Conservation (phyloP, 2,113 vertebrate species). For the Pachyramphus minor region DNA sequence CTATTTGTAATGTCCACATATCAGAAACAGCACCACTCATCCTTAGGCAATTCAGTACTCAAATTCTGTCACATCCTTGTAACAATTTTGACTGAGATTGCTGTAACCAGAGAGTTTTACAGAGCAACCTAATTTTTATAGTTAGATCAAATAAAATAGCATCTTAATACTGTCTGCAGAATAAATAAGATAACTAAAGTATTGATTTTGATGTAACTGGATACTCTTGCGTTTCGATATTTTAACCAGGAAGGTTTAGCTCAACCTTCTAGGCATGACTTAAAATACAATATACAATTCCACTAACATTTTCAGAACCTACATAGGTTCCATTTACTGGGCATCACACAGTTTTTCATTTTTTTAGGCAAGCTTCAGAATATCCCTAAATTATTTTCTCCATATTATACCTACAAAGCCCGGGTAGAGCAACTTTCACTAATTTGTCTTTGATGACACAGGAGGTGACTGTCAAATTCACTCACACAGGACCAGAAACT, state of each 20-base stretch:
- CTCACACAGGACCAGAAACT: neutral
- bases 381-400: neutral
- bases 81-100: neutral
- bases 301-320: neutral
- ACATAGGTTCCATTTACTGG: neutral
- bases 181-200: neutral
- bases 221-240: neutral
- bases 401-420: neutral
- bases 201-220: neutral
- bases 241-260: neutral
- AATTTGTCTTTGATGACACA: neutral
- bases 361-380: neutral
- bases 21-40: neutral
- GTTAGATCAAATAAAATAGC: neutral
- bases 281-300: neutral
- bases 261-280: neutral
- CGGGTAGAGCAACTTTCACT: neutral
- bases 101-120: neutral
- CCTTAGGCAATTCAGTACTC: neutral
- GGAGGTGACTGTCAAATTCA: neutral
- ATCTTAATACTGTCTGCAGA: neutral
- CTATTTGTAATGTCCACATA: neutral
- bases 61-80: neutral
- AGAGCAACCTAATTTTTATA: neutral
- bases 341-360: neutral